These are phyloP conservation scores for Tinamus major DNA, from an alignment of 2,797 vertebrate genomes.

Conservation along the genomic window DNA sequence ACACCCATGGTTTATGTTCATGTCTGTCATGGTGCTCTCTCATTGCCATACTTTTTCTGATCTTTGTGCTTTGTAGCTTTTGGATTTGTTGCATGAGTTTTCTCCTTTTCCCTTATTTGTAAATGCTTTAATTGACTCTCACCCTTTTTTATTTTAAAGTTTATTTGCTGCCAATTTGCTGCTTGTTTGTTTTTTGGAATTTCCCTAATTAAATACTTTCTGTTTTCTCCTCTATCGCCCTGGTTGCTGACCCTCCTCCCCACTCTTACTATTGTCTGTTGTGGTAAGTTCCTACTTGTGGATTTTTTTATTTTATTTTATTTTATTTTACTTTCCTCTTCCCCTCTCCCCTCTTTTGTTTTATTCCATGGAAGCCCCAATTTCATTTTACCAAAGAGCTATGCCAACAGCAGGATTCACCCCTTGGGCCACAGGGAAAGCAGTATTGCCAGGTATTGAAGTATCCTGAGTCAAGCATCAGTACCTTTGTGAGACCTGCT, in stretches of 20 bases:
- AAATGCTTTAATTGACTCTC: conserved; percentile 79
- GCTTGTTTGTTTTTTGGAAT: conserved; percentile 87
- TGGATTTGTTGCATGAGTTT: conserved; percentile 79
- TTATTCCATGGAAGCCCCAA: conserved; percentile 69
- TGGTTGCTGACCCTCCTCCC: conserved; percentile 97
- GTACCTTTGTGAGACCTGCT: neutral
- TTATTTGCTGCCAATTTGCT: conserved; percentile 83
- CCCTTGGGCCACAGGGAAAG: neutral
- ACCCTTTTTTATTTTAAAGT: conserved; percentile 75
- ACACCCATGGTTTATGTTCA: conserved; percentile 75
- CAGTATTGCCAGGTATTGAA: conserved; percentile 28
- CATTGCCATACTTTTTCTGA: conserved; percentile 79
- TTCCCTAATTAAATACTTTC: conserved; percentile 97
- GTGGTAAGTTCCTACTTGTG: conserved; percentile 98
- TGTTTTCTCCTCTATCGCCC: conserved; percentile 98
- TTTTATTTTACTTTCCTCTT: conserved; percentile 50
- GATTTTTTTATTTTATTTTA: conserved; percentile 74
- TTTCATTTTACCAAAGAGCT: conserved; percentile 79
- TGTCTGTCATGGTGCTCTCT: conserved; percentile 70
- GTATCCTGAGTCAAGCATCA: neutral
- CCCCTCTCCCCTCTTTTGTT: conserved; percentile 8
- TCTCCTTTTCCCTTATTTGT: conserved; percentile 74
- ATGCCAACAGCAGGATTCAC: conserved; percentile 75
- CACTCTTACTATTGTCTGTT: conserved; percentile 99
- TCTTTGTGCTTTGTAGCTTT: conserved; percentile 76